Base-by-base conservation (phyloP, 2,113 vertebrate species). In the Gambusia holbrooki region DNA sequence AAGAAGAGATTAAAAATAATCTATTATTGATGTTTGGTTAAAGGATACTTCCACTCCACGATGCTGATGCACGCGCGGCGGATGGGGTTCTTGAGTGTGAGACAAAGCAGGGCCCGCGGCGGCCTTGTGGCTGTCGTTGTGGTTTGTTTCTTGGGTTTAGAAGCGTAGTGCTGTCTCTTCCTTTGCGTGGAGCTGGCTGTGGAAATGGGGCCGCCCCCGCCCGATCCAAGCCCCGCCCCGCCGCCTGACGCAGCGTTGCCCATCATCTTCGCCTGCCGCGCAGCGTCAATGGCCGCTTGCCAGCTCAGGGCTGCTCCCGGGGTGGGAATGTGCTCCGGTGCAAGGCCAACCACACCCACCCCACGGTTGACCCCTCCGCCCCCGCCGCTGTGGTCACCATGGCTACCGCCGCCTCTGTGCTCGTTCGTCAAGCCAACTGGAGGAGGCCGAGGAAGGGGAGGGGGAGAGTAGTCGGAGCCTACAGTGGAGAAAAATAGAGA, bases 41-140 rank as follows among this genome's bases (percentile, higher is more conserved):
- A 97, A 99, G 98, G 98, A 99, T 99, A 99, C 95, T 99, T 99
- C 98, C 98, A 99, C 93, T 99, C 98, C 5, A 99, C 98, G n/a
- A 99, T 98, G 95, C 95, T 99, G 93, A 99, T 99, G 92, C 98
- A 99, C 0, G 97, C 98, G 90, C 97, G 94, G 77, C 98, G 95
- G 90, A 99, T 97, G 91, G 98, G 98, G 84, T 99, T 99, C 94
- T 98, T 99, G 80, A 99, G 96, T 5, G 97, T 99, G 85, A 99
- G 95, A 90, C 98, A 99, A 89, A 99, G 96, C 79, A 99, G 94
- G 33, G 98, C 98, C 1, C 97, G 94, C 1, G 98, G 98, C 0
- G 97, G 98, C 11, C 98, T 95, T 0, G 97, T 98, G 86, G 97
- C 95, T 0, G 97, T 95, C 3, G 96, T 95, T 67, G 90, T 96